phyloP scores from a whole-genome alignment of 2,113 vertebrate species.

The Macrotus californicus region DNA sequence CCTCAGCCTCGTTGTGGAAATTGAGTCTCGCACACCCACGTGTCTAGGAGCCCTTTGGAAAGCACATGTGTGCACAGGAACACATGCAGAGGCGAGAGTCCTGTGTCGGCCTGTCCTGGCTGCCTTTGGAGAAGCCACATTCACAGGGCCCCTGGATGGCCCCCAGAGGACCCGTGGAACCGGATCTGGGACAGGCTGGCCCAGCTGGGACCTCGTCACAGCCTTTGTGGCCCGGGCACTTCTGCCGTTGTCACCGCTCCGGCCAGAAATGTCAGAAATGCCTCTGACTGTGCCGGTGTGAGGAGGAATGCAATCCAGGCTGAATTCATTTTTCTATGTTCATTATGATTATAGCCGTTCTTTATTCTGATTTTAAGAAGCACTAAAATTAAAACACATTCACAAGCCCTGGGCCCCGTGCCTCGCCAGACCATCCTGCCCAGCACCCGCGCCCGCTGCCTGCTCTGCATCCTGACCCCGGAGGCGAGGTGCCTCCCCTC shows the following conservation, averaged over 20 bases:
- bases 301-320: not conserved
- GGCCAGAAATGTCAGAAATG: not conserved
- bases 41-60: not conserved
- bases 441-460: rapidly evolving
- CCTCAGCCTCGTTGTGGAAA: not conserved
- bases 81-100: rapidly evolving
- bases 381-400: not conserved
- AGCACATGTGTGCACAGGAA: not conserved
- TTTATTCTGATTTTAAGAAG: slow-evolving; percentile 18
- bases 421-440: rapidly evolving
- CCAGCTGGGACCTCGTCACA: not conserved
- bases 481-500: rapidly evolving
- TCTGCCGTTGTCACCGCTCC: not conserved
- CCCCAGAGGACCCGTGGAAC: not conserved
- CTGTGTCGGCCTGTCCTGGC: not conserved
- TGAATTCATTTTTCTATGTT: not conserved
- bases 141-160: not conserved
- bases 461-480: rapidly evolving
- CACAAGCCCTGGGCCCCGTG: not conserved
- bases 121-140: not conserved
- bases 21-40: not conserved
- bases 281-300: not conserved
- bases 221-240: not conserved
- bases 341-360: not conserved
- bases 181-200: not conserved